phyloP scores from a whole-genome alignment of 1,140 invertebrate genomes.

The Calosoma granatense region DNA sequence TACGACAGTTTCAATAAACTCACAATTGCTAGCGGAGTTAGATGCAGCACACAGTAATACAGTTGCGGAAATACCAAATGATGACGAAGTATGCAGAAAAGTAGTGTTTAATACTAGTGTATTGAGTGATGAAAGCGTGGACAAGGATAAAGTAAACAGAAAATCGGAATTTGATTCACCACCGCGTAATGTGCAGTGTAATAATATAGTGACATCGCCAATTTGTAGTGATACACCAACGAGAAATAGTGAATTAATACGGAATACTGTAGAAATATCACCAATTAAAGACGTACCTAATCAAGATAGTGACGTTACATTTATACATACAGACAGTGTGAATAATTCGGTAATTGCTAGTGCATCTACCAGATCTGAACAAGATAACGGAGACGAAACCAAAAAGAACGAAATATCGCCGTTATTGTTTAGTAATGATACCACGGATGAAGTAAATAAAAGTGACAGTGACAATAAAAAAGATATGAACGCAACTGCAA shows the following conservation, averaged over 20 bases:
- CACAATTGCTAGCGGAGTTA: background rate
- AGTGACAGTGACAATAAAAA: too few relatives aligned
- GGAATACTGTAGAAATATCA: constrained; percentile 43
- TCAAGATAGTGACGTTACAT: constrained; percentile 27
- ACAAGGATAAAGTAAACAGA: too few relatives aligned
- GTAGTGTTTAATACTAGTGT: background rate
- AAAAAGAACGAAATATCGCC: too few relatives aligned
- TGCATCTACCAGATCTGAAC: constrained; percentile 31
- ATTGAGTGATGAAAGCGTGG: background rate
- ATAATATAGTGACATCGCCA: constrained; percentile 27
- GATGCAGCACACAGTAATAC: too few relatives aligned
- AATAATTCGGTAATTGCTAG: too few relatives aligned
- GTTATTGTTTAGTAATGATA: too few relatives aligned
- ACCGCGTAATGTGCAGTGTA: background rate
- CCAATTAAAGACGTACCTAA: constrained; percentile 38
- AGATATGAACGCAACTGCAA: too few relatives aligned
- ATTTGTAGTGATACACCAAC: constrained; percentile 32
- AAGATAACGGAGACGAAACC: constrained; percentile 25
- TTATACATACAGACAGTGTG: constrained; percentile 27
- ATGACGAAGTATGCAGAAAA: constrained; percentile 3
- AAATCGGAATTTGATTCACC: background rate
- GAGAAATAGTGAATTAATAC: constrained; percentile 40
- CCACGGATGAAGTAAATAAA: too few relatives aligned
- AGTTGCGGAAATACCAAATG: too few relatives aligned
- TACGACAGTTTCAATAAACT: background rate